Evolutionary conservation across 1,140 invertebrate species (phyloP).

Genomic region (Halesus radiatus): DNA sequence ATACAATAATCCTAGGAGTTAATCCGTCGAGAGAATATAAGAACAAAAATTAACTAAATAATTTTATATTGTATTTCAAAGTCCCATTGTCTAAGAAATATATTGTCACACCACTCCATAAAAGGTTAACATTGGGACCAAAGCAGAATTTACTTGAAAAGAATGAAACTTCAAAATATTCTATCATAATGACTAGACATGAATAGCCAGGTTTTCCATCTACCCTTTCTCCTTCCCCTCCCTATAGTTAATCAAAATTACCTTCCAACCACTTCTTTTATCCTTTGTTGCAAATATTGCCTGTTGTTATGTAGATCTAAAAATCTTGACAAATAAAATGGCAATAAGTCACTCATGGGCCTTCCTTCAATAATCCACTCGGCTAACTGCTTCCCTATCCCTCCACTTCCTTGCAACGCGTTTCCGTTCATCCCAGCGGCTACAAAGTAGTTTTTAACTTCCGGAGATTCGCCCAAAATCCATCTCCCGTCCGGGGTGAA

Average conservation of each 20-base stretch:
- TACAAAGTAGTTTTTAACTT: slow-evolving; percentile 87
- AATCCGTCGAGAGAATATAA: too few species aligned
- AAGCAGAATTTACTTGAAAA: too few species aligned
- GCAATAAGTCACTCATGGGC: slow-evolving; percentile 75
- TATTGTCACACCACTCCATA: too few species aligned
- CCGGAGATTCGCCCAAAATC: slow-evolving; percentile 81
- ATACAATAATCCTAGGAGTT: too few species aligned
- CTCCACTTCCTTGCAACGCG: slow-evolving; percentile 78
- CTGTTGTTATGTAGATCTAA: slow-evolving; percentile 86
- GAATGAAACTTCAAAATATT: too few species aligned
- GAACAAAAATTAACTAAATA: too few species aligned
- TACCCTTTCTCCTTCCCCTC: too few species aligned
- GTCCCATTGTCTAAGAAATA: too few species aligned
- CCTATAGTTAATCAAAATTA: slow-evolving; percentile 47
- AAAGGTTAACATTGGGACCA: too few species aligned
- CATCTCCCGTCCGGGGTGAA: slow-evolving; percentile 82
- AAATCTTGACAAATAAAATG: slow-evolving; percentile 82
- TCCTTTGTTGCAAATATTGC: slow-evolving; percentile 81
- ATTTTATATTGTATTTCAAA: too few species aligned
- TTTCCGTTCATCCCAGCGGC: slow-evolving; percentile 81
- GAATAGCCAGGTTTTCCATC: too few species aligned
- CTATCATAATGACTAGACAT: too few species aligned
- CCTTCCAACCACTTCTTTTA: slow-evolving; percentile 81
- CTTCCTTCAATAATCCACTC: slow-evolving; percentile 82
- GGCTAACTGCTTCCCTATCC: slow-evolving; percentile 81